These are phyloP conservation scores for Amblyraja radiata DNA, from an alignment of 2,797 vertebrate genomes.

Conservation along the genomic window DNA sequence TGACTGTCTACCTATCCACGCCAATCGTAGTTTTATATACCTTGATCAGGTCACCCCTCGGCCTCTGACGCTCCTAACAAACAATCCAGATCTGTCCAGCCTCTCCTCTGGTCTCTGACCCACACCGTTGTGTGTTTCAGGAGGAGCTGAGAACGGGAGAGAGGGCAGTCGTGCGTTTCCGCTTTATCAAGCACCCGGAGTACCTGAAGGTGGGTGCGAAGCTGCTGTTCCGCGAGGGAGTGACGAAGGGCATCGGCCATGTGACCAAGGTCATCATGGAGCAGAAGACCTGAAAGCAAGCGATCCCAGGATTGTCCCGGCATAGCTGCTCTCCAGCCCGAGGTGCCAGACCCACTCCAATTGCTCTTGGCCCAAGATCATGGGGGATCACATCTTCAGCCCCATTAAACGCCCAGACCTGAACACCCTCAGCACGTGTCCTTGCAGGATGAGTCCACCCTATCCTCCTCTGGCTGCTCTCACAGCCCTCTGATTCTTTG, in stretches of 20 bases:
- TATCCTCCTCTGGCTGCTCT: background rate
- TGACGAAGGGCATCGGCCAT: slow-evolving; percentile 95
- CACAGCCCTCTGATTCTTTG: too few relatives aligned
- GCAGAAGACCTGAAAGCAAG: background rate
- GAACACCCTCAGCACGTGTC: background rate
- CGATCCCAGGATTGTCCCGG: background rate
- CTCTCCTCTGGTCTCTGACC: background rate
- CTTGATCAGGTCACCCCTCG: too few relatives aligned
- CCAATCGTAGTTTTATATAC: too few relatives aligned
- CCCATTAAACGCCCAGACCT: background rate
- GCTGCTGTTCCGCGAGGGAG: slow-evolving; percentile 89
- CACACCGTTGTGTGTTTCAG: slow-evolving; percentile 51
- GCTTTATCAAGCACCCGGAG: slow-evolving; percentile 94
- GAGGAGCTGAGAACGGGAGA: slow-evolving; percentile 92
- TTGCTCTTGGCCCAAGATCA: too few relatives aligned
- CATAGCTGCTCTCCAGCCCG: background rate
- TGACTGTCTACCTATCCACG: too few relatives aligned
- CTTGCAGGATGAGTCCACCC: background rate
- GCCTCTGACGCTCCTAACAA: background rate
- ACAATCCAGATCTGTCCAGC: too few relatives aligned
- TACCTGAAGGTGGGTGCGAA: slow-evolving; percentile 95
- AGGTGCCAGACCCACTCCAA: too few relatives aligned
- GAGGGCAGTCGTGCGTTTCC: slow-evolving; percentile 89
- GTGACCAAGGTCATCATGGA: slow-evolving; percentile 68
- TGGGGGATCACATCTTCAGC: background rate